These are phyloP conservation scores for Pseudopleuronectes americanus DNA, from an alignment of 2,797 vertebrate species.

Conservation along the genomic window DNA sequence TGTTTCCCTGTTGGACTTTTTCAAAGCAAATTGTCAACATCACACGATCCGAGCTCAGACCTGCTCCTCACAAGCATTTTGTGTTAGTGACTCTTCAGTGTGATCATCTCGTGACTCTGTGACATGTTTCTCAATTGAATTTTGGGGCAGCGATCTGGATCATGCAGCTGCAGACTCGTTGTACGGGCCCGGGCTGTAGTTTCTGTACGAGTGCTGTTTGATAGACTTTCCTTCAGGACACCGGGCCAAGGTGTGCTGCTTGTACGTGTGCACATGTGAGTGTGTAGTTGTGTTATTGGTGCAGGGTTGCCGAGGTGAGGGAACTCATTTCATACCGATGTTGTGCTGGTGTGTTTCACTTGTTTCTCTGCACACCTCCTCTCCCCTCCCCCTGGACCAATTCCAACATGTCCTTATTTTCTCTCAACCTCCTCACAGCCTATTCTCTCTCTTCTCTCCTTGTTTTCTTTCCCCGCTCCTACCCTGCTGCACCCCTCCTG, in stretches of 20 bases:
- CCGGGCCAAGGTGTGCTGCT: constrained; percentile 9
- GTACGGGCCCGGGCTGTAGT: background rate
- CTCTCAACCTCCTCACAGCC: too few species aligned
- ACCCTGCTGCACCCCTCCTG: background rate
- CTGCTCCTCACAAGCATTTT: constrained; percentile 1
- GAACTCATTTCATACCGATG: constrained; percentile 39
- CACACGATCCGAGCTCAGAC: background rate
- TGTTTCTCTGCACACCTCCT: background rate
- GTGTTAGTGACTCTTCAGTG: constrained; percentile 15
- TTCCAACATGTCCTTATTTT: constrained; percentile 36
- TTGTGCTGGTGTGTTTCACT: constrained; percentile 2
- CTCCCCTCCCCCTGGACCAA: constrained; percentile 21
- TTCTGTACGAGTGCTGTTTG: background rate
- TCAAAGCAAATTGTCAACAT: background rate
- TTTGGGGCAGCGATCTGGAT: background rate
- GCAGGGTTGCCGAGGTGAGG: constrained; percentile 28
- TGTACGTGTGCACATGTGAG: background rate
- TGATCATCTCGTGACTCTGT: constrained; percentile 51
- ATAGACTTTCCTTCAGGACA: constrained; percentile 7
- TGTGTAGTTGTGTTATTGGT: background rate
- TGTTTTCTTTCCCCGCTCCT: background rate
- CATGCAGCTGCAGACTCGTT: background rate
- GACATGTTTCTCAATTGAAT: constrained; percentile 47
- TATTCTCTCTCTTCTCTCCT: too few species aligned
- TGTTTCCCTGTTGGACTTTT: background rate